Evolutionary conservation across 2,797 vertebrate genomes (phyloP), one percentile per base, ranked within the genome.

Genomic region (Squalus acanthias): DNA sequence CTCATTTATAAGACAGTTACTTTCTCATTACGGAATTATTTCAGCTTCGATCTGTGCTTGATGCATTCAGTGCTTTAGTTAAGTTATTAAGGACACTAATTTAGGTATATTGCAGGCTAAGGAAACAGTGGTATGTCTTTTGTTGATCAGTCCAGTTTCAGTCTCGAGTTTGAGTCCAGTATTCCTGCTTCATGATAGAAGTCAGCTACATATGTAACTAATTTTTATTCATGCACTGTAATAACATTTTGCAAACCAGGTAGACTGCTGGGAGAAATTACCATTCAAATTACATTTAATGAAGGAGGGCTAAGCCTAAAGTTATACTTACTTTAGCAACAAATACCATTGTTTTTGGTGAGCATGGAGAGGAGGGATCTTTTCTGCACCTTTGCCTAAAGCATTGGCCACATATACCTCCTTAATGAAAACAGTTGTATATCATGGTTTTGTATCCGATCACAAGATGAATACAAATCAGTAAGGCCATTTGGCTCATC

Each of bases 11-110:
- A 76, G 70, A 76, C 69, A 76, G 46, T 95, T 74, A 95, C 94
- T 95, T 95, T 95, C 94, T 95, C 72, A 76, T 95, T 72, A 95
- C 12, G 57, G 50, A 95, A 95, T 76, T 74, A 95, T 95, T 95
- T 95, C 94, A 74, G 94, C 70, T 95, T 95, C 70, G 26, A n/a
- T 76, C 70, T 76, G 94, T 76, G 70, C 69, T 95, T 95, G 70
- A 95, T 53, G 33, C 70, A 74, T 33, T 76, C 70, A 72, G 26
- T 95, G 94, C 53, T 95, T 95, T 74, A 57, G 70, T 74, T 95
- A 74, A 17, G 70, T 95, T 95, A 72, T 95, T 95, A 76, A 74
- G 72, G 22, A 57, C 70, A 95, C 67, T 95, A 76, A 76, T 95
- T 95, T 76, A 53, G 94, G 69, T n/a, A 74, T 13, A 53, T 72